Evolutionary conservation across 1,140 invertebrate genomes (phyloP).

Genomic region (Oppia nitens): DNA sequence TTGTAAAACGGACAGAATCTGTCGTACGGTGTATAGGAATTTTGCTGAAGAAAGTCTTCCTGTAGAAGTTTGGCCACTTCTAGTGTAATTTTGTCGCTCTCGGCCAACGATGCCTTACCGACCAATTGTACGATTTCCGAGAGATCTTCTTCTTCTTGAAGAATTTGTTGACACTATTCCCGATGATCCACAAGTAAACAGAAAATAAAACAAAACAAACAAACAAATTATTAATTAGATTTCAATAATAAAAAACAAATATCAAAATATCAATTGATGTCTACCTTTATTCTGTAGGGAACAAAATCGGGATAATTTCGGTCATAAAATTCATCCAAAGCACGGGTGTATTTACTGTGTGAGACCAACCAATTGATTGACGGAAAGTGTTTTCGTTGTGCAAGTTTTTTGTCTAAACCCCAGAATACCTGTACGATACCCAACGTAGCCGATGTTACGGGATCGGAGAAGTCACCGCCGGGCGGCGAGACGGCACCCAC

Average conservation of each 20-base stretch:
- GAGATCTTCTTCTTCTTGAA: constrained; percentile 98
- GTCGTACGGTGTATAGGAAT: constrained; percentile 91
- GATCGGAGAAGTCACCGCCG: constrained; percentile 99
- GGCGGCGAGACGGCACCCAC: constrained; percentile 98
- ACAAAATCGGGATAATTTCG: constrained; percentile 98
- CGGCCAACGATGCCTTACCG: constrained; percentile 94
- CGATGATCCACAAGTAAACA: neutral
- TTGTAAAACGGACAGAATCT: constrained; percentile 99
- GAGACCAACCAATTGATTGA: constrained; percentile 99
- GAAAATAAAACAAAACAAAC: too few species aligned
- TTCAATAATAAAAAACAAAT: neutral
- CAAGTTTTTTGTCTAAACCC: constrained; percentile 98
- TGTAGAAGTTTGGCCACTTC: constrained; percentile 97
- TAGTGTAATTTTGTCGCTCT: constrained; percentile 96
- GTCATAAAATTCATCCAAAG: constrained; percentile 97
- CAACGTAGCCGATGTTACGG: constrained; percentile 94
- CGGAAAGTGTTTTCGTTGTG: constrained; percentile 98
- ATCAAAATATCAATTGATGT: neutral
- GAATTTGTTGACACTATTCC: constrained; percentile 67
- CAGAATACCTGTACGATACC: constrained; percentile 98
- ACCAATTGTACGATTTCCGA: constrained; percentile 99
- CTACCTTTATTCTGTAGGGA: constrained; percentile 42
- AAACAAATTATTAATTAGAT: neutral
- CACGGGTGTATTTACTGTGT: constrained; percentile 96
- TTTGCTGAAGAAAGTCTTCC: constrained; percentile 98